These are phyloP conservation scores for Pseudorasbora parva DNA, from an alignment of 2,113 vertebrate genomes.

Conservation along the genomic window DNA sequence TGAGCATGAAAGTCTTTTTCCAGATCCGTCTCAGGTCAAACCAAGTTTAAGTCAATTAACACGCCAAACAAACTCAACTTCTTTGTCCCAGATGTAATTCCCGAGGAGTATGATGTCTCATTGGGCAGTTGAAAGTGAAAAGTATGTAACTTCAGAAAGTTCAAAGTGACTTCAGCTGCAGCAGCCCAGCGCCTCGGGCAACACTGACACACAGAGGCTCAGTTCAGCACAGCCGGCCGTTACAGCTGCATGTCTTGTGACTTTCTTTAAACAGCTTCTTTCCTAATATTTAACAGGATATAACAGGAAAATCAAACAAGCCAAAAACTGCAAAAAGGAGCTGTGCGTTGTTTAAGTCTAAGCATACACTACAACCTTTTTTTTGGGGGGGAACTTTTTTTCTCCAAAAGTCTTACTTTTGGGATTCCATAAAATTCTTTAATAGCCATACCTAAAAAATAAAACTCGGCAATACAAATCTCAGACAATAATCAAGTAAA, in stretches of 20 bases:
- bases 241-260: conserved; percentile 72
- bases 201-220: conserved; percentile 37
- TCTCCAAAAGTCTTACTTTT: not conserved
- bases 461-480: no score
- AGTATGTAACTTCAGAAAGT: conserved; percentile 35
- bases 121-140: conserved; percentile 22
- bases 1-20: not conserved
- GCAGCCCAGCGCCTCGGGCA: conserved; percentile 50
- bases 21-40: conserved; percentile 2
- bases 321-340: conserved; percentile 25
- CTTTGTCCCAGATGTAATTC: not conserved
- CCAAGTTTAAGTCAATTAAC: not conserved
- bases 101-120: not conserved
- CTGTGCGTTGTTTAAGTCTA: not conserved
- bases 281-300: conserved; percentile 39
- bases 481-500: conserved; percentile 6
- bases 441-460: not conserved
- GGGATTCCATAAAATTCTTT: not conserved
- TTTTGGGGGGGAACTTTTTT: no score
- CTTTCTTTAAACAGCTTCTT: conserved; percentile 55
- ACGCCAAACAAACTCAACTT: not conserved
- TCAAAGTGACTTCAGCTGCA: conserved; percentile 57
- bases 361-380: not conserved
- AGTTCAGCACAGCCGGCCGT: conserved; percentile 57
- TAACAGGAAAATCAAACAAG: conserved; percentile 19